Evolutionary conservation across 2,113 vertebrate species (phyloP).

Genomic region (Phasianus colchicus): DNA sequence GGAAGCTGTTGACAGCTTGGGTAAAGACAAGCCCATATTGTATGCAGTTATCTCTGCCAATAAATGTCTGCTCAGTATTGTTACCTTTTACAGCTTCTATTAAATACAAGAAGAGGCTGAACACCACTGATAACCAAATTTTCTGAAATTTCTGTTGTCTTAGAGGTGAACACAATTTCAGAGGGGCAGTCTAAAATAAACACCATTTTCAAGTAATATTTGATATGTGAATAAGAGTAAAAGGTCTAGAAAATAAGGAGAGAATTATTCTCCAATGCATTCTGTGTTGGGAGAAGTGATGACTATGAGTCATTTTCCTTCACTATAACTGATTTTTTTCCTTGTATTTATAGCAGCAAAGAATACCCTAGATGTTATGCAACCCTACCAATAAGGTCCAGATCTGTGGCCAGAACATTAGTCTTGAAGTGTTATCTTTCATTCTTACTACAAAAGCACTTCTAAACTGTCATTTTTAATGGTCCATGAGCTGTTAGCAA

Average conservation of each 20-base stretch:
- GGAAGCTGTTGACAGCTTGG: neutral
- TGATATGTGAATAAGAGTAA: neutral
- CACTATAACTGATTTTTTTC: neutral
- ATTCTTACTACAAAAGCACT: neutral
- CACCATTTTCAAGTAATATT: neutral
- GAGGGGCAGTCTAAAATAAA: neutral
- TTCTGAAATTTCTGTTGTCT: neutral
- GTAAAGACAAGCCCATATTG: neutral
- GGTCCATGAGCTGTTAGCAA: fast-evolving
- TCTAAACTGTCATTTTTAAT: neutral
- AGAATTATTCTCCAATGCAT: neutral
- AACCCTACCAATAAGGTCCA: neutral
- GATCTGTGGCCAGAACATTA: neutral
- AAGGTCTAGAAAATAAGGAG: neutral
- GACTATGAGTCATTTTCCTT: neutral
- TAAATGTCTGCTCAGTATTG: neutral
- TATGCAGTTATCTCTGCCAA: neutral
- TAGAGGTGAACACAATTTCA: neutral
- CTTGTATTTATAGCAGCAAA: neutral
- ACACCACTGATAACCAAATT: neutral
- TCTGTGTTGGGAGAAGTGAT: neutral
- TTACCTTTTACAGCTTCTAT: neutral
- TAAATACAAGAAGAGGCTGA: neutral
- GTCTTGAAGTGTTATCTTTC: neutral
- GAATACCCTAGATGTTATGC: neutral